Evolutionary conservation across 2,888 invertebrate species (phyloP), one percentile per base, ranked within the genome.

Genomic region (Cheilosia urbana): DNA sequence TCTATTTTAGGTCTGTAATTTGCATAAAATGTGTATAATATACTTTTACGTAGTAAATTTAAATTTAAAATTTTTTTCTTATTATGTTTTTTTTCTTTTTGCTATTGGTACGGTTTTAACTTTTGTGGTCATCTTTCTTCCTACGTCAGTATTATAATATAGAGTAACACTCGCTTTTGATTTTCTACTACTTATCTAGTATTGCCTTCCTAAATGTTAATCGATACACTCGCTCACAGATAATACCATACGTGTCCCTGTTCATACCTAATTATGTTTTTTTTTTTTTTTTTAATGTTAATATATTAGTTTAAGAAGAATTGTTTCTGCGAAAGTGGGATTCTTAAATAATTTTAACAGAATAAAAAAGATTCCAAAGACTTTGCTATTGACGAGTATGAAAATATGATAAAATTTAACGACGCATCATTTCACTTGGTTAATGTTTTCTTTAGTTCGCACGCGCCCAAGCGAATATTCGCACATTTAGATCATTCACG

Each of bases 1-100:
- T 77, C 49, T 66, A 68, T 37, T 76, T 85, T 65, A 62, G 40
- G 69, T 68, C 42, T 55, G 60, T 83, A 77, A 71, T 65, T 58
- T 72, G 66, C 62, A 66, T 69, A 57, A 87, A 80, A 60, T 71
- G 65, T 85, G 85, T 85, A 62, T 77, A 88, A 88, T 88, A 87
- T 87, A 84, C 55, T 75, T 77, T 68, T 77, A 63, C 85, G 76
- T 87, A 63, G 9, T 72, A 49, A 34, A 78, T 71, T 51, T 75
- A 62, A 65, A 77, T 81, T 78, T 51, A 60, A 37, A 49, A 30
- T 53, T 63, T 69, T 63, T 55, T 72, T 24, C n/a, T n/a, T n/a
- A n/a, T 62, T 76, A 9, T 6, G 1, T 11, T 19, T n/a, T 37
- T 11, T 57, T 60, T 7, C 4, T 21, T 60, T 40, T 11, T 34